Percentiles rank a stretch among this genome's conserved stretches.
Evolutionary conservation across 2,888 invertebrate species (phyloP).

Genomic region (Melanargia galathea): DNA sequence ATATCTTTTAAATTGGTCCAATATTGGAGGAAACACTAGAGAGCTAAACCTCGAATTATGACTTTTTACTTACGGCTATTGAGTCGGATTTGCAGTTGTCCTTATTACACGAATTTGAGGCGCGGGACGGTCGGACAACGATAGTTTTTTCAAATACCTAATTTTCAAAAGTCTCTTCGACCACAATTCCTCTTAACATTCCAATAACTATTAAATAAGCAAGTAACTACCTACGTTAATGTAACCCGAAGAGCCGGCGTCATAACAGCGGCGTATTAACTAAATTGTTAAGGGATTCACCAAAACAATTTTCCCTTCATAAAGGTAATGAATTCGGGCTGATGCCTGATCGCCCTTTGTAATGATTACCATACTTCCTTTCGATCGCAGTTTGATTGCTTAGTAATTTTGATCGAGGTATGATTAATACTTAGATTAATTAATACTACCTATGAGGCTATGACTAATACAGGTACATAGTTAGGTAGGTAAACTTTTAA

Average conservation of each 20-base stretch:
- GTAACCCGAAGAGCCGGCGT: slow-evolving; percentile 33
- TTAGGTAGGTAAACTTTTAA: background rate
- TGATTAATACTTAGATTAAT: slow-evolving; percentile 9
- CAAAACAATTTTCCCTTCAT: slow-evolving; percentile 75
- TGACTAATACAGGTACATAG: slow-evolving; percentile 39
- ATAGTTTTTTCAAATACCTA: no score
- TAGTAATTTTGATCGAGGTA: slow-evolving; percentile 49
- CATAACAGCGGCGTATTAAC: slow-evolving; percentile 63
- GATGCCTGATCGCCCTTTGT: slow-evolving; percentile 55
- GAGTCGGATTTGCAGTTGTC: no score
- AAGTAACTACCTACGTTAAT: slow-evolving; percentile 25
- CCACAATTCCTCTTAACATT: no score
- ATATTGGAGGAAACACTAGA: no score
- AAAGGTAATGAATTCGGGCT: slow-evolving; percentile 66
- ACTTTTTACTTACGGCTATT: no score
- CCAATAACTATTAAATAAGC: slow-evolving; percentile 14
- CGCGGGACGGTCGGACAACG: no score
- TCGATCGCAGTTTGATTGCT: slow-evolving; percentile 52
- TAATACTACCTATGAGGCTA: no score
- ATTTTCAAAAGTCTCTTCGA: no score
- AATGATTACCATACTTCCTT: slow-evolving; percentile 50
- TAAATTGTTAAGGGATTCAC: slow-evolving; percentile 76
- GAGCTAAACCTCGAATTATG: no score
- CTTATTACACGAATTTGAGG: no score
- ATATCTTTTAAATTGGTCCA: no score